Conservation (phyloP, 2,113 vertebrate genomes). For the Grus americana region DNA sequence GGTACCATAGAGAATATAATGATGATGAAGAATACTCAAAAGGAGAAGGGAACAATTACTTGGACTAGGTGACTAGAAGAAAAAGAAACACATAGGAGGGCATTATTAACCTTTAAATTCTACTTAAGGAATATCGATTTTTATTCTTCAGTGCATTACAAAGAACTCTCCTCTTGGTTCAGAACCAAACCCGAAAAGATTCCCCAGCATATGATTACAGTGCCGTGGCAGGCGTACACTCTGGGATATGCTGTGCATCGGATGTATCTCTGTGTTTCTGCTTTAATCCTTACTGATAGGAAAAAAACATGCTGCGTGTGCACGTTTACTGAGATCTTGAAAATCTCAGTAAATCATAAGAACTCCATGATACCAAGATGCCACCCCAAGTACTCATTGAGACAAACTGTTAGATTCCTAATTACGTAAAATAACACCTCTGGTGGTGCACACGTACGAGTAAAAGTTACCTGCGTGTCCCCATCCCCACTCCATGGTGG, state of each 20-base stretch:
- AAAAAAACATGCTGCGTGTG: not conserved
- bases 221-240: not conserved
- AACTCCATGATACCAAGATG: not conserved
- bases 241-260: not conserved
- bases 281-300: not conserved
- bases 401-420: not conserved
- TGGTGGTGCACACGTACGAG: not conserved
- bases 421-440: not conserved
- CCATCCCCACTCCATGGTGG: not conserved
- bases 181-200: not conserved
- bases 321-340: not conserved
- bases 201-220: accelerated
- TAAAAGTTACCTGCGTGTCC: not conserved
- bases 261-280: not conserved
- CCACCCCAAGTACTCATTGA: not conserved
- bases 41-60: not conserved
- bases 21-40: not conserved
- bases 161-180: not conserved
- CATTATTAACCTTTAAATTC: not conserved
- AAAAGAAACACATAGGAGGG: not conserved
- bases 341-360: not conserved
- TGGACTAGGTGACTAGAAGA: not conserved
- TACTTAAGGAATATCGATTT: not conserved
- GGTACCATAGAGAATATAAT: not conserved
- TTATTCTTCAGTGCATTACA: not conserved